A percentile compares a stretch with the other conserved stretches of the same genome.
Evolutionary conservation across 2,113 vertebrate genomes (phyloP).

Genomic region (Ornithorhynchus anatinus): DNA sequence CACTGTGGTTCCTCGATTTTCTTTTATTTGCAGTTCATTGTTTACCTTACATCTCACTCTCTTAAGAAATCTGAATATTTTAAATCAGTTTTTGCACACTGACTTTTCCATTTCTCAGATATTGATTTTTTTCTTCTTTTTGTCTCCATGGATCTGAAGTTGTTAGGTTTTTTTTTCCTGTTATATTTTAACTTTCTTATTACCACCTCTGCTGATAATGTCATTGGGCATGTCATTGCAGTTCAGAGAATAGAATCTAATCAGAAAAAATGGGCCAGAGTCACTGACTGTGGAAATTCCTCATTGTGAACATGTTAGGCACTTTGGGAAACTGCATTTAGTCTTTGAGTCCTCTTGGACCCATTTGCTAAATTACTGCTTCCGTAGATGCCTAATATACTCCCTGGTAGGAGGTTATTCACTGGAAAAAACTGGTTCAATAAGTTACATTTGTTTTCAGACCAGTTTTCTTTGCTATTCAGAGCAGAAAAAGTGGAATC

Average conservation of each 20-base stretch:
- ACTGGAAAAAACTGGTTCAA: not conserved
- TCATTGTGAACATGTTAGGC: too few relatives aligned
- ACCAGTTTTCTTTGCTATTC: too few relatives aligned
- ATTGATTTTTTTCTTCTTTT: conserved; percentile 41
- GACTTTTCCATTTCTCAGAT: conserved; percentile 48
- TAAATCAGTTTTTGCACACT: conserved; percentile 30
- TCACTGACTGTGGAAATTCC: too few relatives aligned
- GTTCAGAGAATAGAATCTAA: too few relatives aligned
- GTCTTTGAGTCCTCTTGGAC: too few relatives aligned
- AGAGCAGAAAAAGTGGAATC: too few relatives aligned
- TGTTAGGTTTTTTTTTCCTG: too few relatives aligned
- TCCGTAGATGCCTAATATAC: not conserved
- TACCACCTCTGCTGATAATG: too few relatives aligned
- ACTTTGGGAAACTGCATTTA: too few relatives aligned
- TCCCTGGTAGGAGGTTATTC: not conserved
- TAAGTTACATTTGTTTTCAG: not conserved
- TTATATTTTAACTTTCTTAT: too few relatives aligned
- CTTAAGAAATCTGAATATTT: conserved; percentile 28
- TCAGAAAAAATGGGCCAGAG: too few relatives aligned
- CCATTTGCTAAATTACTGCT: not conserved
- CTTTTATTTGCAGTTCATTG: conserved; percentile 32
- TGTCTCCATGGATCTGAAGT: not conserved
- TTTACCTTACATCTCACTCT: conserved; percentile 47
- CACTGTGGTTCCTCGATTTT: conserved; percentile 31
- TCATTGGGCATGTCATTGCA: too few relatives aligned